Base-by-base conservation (phyloP, 2,888 invertebrate species). In the Syrista parreyssii region DNA sequence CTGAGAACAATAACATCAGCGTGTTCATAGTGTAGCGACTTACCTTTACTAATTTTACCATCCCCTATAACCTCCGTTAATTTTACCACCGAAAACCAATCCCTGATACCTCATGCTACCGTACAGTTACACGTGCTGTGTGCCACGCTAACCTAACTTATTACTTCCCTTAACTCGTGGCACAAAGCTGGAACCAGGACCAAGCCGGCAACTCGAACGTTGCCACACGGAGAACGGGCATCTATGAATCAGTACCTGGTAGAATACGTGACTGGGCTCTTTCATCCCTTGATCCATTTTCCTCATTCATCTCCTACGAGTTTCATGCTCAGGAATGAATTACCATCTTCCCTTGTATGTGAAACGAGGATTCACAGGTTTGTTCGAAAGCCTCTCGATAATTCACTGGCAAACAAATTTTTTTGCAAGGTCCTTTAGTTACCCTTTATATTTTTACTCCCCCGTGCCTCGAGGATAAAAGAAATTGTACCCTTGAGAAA, bases 71-170 rank as follows among this genome's bases (percentile, higher is more conserved):
- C 23, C 55, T 55, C 55, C 55, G 23, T 55, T 9, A 55, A 15
- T 55, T 55, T 55, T 55, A 23, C 55, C 55, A 40, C 15, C 6
- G 40, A 40, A 15, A 55, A 23, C 23, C 55, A 23, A 23, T 23
- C 55, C 55, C 55, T 55, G 2, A 55, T 23, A 55, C 55, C 23
- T 55, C 55, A 55, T 55, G 55, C 23, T 55, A 55, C 55, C 55
- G 2, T 55, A 55, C 23, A 23, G 55, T 55, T 75, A 80, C 80
- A 82, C 84, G 83, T 84, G 84, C 80, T 81, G 79, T 79, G 77
- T 80, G 81, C 81, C 80, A 78, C 80, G 83, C 82, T 83, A 85
- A 85, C 85, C 84, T 84, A 85, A 85, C 85, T 85, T 85, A 84
- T 85, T 83, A 84, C 84, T 85, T 82, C 80, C 81, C 80, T 79